These are phyloP conservation scores for Scrobipalpa costella DNA, from an alignment of 2,888 invertebrate genomes.

Conservation along the genomic window DNA sequence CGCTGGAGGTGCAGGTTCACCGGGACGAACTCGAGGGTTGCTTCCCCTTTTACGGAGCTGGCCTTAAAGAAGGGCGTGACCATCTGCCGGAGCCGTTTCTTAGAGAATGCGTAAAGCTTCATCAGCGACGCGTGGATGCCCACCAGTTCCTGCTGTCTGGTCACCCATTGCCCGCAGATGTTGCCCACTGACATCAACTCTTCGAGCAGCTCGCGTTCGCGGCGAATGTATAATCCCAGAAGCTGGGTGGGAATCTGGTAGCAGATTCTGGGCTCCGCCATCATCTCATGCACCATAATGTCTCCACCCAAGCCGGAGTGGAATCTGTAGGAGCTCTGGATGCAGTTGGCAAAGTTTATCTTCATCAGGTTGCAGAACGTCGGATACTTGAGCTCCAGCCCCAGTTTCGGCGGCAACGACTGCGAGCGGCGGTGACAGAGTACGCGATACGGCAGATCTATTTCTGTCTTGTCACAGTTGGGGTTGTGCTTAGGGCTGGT, in stretches of 20 bases:
- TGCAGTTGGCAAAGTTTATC: constrained; percentile 88
- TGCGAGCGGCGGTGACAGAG: constrained; percentile 85
- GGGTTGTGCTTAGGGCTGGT: constrained; percentile 86
- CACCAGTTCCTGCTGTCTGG: constrained; percentile 88
- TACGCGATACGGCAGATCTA: constrained; percentile 64
- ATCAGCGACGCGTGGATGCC: constrained; percentile 91
- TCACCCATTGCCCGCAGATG: constrained; percentile 91
- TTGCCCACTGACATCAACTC: constrained; percentile 95
- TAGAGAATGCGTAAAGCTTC: constrained; percentile 92
- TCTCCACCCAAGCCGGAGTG: constrained; percentile 96
- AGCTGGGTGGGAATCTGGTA: constrained; percentile 93
- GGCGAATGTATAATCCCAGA: constrained; percentile 94
- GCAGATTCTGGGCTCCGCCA: constrained; percentile 94
- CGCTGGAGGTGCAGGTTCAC: constrained; percentile 95
- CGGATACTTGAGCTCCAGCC: constrained; percentile 90
- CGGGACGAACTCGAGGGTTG: constrained; percentile 94
- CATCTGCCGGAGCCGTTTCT: constrained; percentile 85
- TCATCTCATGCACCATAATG: constrained; percentile 95
- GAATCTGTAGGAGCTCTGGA: constrained; percentile 87
- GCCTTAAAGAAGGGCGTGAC: constrained; percentile 82
- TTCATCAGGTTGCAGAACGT: constrained; percentile 87
- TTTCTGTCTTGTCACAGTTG: constrained; percentile 60
- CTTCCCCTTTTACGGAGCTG: constrained; percentile 86
- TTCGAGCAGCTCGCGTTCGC: constrained; percentile 93
- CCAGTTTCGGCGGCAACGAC: constrained; percentile 90